phyloP scores from a whole-genome alignment of 2,888 invertebrate genomes.

The Gymnocheta viridis region DNA sequence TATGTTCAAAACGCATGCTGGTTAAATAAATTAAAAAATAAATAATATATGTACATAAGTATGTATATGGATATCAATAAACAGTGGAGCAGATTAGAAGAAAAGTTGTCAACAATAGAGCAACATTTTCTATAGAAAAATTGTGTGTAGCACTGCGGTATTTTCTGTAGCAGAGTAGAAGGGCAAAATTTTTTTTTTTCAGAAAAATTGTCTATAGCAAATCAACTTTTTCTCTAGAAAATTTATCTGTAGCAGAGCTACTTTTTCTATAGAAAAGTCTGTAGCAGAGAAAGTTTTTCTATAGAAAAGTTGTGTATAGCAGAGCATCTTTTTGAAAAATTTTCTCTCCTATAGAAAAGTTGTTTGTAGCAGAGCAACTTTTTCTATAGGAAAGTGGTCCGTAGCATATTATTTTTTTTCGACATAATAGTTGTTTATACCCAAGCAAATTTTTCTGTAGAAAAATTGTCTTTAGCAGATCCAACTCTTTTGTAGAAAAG shows the following conservation, averaged over 20 bases:
- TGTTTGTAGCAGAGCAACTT: neutral
- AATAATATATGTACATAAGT: constrained; percentile 28
- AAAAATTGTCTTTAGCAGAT: neutral
- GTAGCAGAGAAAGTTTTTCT: neutral
- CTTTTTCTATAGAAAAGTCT: too few species aligned
- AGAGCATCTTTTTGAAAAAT: neutral
- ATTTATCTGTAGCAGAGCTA: too few species aligned
- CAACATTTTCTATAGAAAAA: neutral
- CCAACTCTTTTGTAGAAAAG: neutral
- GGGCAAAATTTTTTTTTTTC: too few species aligned
- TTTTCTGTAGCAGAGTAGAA: neutral
- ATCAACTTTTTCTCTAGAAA: neutral
- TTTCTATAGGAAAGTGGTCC: too few species aligned
- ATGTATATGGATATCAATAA: neutral
- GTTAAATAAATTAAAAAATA: constrained; percentile 30
- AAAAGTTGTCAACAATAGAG: too few species aligned
- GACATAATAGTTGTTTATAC: neutral
- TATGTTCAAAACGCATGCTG: neutral
- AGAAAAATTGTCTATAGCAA: too few species aligned
- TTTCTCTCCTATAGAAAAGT: neutral
- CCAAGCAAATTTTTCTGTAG: neutral
- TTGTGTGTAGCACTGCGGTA: too few species aligned
- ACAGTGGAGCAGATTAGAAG: constrained; percentile 17
- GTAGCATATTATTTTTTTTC: neutral
- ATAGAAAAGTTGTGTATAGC: neutral